These are phyloP conservation scores for Mesoclemmys tuberculata DNA, from an alignment of 2,113 vertebrate species.

Conservation along the genomic window DNA sequence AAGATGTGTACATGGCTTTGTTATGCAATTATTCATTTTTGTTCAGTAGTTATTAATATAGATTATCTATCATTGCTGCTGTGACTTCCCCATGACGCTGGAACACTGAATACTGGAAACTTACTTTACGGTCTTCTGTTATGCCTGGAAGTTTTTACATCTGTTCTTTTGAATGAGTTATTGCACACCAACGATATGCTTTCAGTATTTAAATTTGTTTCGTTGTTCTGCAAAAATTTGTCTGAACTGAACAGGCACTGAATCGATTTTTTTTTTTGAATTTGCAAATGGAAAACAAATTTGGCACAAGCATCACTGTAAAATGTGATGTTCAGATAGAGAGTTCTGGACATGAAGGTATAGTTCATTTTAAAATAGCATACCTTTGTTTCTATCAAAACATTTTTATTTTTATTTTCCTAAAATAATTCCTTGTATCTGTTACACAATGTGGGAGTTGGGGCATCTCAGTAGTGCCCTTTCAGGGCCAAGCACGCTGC, in stretches of 20 bases:
- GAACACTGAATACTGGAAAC: not conserved
- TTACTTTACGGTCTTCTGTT: not conserved
- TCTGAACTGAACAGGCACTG: not conserved
- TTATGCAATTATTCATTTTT: not conserved
- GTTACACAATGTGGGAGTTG: not conserved
- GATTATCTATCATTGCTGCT: not conserved
- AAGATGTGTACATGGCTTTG: not conserved
- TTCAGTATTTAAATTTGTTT: not conserved
- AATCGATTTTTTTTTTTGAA: not conserved
- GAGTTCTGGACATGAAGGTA: not conserved
- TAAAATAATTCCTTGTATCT: not conserved
- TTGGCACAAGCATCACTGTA: not conserved
- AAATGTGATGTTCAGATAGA: fast-evolving
- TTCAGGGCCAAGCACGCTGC: not conserved
- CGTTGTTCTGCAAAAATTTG: not conserved
- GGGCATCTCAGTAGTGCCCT: not conserved
- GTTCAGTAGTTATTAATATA: not conserved
- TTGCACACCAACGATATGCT: not conserved
- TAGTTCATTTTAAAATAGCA: not conserved
- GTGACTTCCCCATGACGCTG: not conserved
- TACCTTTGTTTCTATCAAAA: not conserved
- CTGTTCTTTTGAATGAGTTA: not conserved
- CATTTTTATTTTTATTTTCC: not conserved
- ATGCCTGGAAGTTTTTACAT: not conserved
- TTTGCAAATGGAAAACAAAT: not conserved